phyloP scores from a whole-genome alignment of 2,888 invertebrate genomes.

The Chelonus formosanus region DNA sequence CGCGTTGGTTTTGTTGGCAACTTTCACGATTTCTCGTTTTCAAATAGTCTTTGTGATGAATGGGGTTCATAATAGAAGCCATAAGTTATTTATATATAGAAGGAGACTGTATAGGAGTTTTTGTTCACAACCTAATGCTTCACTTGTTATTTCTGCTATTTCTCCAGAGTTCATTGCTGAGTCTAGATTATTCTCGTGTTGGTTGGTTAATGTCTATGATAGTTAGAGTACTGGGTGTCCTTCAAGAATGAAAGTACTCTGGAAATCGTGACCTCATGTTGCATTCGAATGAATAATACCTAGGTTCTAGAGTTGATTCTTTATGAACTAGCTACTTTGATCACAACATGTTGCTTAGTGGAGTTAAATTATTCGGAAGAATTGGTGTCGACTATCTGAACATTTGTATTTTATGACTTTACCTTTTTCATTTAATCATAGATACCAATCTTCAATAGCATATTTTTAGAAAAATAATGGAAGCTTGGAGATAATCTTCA shows the following conservation, averaged over 20 bases:
- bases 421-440: too few relatives aligned
- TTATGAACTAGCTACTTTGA: neutral
- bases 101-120: conserved; percentile 7
- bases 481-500: too few relatives aligned
- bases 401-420: too few relatives aligned
- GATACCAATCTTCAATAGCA: too few relatives aligned
- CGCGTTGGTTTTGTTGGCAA: neutral
- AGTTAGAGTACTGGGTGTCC: conserved; percentile 52
- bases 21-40: conserved; percentile 18
- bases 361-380: too few relatives aligned
- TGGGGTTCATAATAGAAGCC: neutral
- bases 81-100: conserved; percentile 1
- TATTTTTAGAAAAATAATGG: too few relatives aligned
- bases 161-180: conserved; percentile 19
- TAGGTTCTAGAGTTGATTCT: conserved; percentile 28
- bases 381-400: too few relatives aligned
- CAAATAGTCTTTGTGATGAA: neutral
- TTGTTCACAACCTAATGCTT: too few relatives aligned
- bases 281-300: conserved; percentile 45
- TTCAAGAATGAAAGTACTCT: conserved; percentile 59
- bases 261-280: conserved; percentile 56
- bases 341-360: too few relatives aligned
- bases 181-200: conserved; percentile 21
- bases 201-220: neutral
- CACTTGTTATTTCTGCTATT: conserved; percentile 36